A percentile compares a stretch with the other conserved stretches of the same genome.
These are phyloP conservation scores for Uloborus plumipes DNA, from an alignment of 2,888 invertebrate genomes.

Conservation along the genomic window DNA sequence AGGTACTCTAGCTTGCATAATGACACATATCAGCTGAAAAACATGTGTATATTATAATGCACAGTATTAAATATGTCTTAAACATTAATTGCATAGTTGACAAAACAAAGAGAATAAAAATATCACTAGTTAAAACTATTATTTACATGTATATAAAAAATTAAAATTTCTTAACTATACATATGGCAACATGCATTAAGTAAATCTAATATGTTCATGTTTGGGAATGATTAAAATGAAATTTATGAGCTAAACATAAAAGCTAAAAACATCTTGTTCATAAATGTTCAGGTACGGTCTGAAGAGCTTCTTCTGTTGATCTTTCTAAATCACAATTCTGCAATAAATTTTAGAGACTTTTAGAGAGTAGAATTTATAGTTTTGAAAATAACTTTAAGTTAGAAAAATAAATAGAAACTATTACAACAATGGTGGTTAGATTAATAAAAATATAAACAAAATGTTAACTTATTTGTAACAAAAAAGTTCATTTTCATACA, in stretches of 20 bases:
- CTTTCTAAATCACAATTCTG: conserved; percentile 81
- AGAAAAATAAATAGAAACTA: no score
- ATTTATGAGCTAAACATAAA: neutral
- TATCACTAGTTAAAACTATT: conserved; percentile 1
- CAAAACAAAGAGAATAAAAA: neutral
- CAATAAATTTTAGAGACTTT: conserved; percentile 64
- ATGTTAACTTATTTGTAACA: no score
- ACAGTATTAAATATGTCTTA: no score
- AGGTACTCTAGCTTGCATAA: no score
- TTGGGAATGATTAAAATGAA: neutral
- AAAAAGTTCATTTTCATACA: no score
- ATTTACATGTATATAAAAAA: conserved; percentile 8
- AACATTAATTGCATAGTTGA: neutral
- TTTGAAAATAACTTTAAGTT: neutral
- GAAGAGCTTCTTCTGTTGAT: conserved; percentile 80
- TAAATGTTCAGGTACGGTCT: conserved; percentile 77
- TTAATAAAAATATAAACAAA: no score
- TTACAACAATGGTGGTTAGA: no score
- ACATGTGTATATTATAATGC: no score
- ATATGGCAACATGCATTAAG: conserved; percentile 7
- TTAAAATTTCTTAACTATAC: conserved; percentile 6
- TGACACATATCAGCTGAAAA: no score
- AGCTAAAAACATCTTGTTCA: conserved; percentile 12
- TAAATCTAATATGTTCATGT: neutral
- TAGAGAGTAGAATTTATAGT: neutral